phyloP scores from a whole-genome alignment of 2,113 vertebrate genomes.

The Microcebus tavaratra region DNA sequence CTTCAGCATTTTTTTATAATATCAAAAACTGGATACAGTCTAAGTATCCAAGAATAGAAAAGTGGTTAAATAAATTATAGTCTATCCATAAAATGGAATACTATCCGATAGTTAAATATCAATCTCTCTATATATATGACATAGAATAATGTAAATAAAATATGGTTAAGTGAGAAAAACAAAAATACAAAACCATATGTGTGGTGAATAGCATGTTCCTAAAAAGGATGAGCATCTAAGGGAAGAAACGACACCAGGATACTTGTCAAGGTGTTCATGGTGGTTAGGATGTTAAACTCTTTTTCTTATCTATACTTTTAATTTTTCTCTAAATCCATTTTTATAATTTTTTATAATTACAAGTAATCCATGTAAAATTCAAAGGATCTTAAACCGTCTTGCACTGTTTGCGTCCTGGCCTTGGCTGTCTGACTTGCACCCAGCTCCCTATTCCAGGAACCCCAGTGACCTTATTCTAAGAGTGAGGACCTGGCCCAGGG shows the following conservation, averaged over 20 bases:
- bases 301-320: not conserved
- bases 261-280: not conserved
- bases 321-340: not conserved
- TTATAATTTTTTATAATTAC: not conserved
- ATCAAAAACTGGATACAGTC: not conserved
- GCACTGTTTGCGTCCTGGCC: not conserved
- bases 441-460: not conserved
- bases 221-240: not conserved
- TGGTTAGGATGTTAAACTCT: not conserved
- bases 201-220: not conserved
- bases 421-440: not conserved
- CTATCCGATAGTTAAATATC: constrained; percentile 15
- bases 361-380: not conserved
- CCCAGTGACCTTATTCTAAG: not conserved
- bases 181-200: not conserved
- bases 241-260: not conserved
- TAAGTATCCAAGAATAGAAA: not conserved
- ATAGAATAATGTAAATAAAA: not conserved
- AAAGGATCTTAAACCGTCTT: not conserved
- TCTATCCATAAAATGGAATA: not conserved
- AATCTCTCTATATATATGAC: not conserved
- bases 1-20: not conserved
- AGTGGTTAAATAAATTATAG: not conserved
- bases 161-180: not conserved
- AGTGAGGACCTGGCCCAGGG: not conserved